A percentile compares a stretch with the other conserved stretches of the same genome.
These are phyloP conservation scores for Moxostoma hubbsi DNA, from an alignment of 2,797 vertebrate species.

Conservation along the genomic window DNA sequence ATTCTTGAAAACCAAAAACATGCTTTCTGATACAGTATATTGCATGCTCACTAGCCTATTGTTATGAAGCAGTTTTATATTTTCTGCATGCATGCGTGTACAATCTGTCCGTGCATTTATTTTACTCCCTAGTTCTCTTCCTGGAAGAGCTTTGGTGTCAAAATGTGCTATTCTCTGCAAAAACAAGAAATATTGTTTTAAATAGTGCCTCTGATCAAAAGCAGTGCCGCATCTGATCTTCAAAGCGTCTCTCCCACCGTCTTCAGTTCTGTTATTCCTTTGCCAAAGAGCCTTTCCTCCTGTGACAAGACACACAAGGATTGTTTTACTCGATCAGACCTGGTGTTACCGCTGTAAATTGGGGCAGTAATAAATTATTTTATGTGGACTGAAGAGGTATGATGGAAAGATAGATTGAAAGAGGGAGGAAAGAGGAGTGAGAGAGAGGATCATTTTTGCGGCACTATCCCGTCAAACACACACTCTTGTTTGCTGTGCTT, in stretches of 20 bases:
- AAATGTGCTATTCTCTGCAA: not conserved
- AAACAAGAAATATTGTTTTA: constrained; percentile 7
- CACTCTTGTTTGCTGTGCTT: constrained; percentile 22
- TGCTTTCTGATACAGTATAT: not conserved
- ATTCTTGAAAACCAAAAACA: not conserved
- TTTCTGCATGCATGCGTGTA: not conserved
- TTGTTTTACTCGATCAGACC: not conserved
- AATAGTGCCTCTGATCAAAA: constrained; percentile 48
- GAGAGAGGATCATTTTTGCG: constrained; percentile 4
- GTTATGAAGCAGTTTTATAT: constrained; percentile 9
- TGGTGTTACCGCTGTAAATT: constrained; percentile 8
- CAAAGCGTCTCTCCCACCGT: constrained; percentile 21
- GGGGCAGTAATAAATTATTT: not conserved
- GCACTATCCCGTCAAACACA: not conserved
- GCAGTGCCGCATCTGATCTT: constrained; percentile 24
- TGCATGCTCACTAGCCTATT: not conserved
- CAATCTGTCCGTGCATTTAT: not conserved
- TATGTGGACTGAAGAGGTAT: constrained; percentile 14
- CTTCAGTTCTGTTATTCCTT: constrained; percentile 9
- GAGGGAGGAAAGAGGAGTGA: not conserved
- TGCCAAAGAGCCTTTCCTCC: not conserved
- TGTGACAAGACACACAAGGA: not conserved
- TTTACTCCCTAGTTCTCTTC: not conserved
- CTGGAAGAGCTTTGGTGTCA: constrained; percentile 2
- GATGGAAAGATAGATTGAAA: not conserved